A percentile compares a stretch with the other conserved stretches of the same genome.
Evolutionary conservation across 2,797 vertebrate genomes (phyloP).

Genomic region (Manis pentadactyla): DNA sequence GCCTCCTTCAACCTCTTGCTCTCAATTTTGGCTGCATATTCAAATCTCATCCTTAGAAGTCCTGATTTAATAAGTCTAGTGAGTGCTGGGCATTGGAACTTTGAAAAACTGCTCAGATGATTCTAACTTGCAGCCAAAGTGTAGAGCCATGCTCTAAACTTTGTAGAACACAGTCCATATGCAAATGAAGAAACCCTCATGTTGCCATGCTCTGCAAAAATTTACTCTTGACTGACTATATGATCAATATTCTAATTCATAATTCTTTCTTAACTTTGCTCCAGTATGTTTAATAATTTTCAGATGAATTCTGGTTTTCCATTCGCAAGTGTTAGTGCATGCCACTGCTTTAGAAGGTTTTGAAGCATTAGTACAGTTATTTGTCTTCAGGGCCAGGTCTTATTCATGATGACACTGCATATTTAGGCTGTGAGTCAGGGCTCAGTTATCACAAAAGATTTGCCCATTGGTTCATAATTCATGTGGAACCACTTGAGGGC

Average conservation of each 20-base stretch:
- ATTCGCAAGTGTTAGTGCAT: conserved; percentile 20
- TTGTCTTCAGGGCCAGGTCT: conserved; percentile 41
- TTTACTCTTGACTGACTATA: background rate
- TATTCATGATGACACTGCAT: conserved; percentile 33
- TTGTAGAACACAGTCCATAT: background rate
- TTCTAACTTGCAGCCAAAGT: conserved; percentile 25
- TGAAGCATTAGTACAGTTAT: conserved; percentile 15
- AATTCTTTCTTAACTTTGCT: conserved; percentile 53
- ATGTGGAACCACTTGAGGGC: conserved; percentile 28
- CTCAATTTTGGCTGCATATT: background rate
- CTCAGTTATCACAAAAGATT: conserved; percentile 48
- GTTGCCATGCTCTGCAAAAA: conserved; percentile 36
- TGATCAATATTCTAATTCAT: conserved; percentile 15
- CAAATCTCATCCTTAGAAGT: background rate
- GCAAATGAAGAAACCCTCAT: conserved; percentile 26
- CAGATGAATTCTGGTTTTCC: conserved; percentile 43
- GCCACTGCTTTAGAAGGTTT: conserved; percentile 30
- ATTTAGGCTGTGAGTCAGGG: conserved; percentile 32
- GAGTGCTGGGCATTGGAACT: background rate
- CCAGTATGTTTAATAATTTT: conserved; percentile 32
- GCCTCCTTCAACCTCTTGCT: background rate
- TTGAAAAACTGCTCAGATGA: conserved; percentile 38
- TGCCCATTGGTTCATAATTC: conserved; percentile 51
- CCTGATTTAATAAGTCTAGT: background rate
- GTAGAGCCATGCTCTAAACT: background rate